Percentiles rank a stretch among this genome's conserved stretches.
phyloP scores from a whole-genome alignment of 1,140 invertebrate genomes.

The Caenorhabditis brenneri region DNA sequence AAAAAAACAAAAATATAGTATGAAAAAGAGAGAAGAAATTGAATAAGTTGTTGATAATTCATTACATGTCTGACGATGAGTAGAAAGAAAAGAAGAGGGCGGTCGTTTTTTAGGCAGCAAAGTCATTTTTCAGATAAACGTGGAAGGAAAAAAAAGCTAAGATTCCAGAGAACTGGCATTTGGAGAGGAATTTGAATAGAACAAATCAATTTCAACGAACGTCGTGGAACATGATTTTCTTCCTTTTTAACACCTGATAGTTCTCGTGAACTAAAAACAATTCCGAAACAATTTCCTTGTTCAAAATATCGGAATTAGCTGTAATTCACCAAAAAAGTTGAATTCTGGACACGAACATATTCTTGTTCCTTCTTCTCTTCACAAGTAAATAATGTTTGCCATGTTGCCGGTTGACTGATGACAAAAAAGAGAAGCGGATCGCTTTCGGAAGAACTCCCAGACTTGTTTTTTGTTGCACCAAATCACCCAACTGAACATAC shows the following conservation, averaged over 20 bases:
- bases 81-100: not conserved
- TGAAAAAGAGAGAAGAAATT: not conserved
- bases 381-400: not conserved
- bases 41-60: constrained; percentile 1
- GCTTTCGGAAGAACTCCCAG: not conserved
- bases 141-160: not conserved
- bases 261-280: not conserved
- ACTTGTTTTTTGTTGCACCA: not conserved
- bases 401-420: constrained; percentile 8
- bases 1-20: not conserved
- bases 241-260: no score
- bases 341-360: no score
- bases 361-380: not conserved
- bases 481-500: not conserved
- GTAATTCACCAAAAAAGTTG: no score
- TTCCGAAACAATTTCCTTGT: not conserved
- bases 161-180: no score
- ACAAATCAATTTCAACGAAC: no score
- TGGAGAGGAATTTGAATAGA: no score
- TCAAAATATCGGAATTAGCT: not conserved
- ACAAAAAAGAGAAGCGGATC: not conserved
- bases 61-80: not conserved
- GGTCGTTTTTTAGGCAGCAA: not conserved
- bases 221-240: no score
- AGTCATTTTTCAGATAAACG: not conserved